Percentiles rank a stretch among this genome's conserved stretches.
These are phyloP conservation scores for Cyphomyrmex costatus DNA, from an alignment of 1,140 invertebrate genomes.

Conservation along the genomic window DNA sequence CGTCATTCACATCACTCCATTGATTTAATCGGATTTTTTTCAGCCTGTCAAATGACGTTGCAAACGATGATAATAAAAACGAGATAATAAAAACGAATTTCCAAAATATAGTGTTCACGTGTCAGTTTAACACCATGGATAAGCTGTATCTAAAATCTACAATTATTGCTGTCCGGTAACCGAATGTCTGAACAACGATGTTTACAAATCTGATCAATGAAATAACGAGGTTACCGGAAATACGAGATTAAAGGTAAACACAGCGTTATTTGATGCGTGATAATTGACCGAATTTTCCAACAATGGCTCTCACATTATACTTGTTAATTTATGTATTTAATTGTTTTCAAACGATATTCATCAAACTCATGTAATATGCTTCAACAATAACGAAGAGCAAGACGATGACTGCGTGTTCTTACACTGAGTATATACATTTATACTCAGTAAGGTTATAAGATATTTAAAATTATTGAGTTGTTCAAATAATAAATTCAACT, in stretches of 20 bases:
- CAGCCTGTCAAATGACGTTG: conserved; percentile 3
- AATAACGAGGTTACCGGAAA: conserved; percentile 1
- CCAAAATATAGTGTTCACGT: background rate
- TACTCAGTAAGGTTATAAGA: background rate
- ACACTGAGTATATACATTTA: background rate
- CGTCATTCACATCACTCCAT: background rate
- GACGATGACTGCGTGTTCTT: background rate
- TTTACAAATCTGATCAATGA: background rate
- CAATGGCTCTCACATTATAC: background rate
- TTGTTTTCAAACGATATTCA: background rate
- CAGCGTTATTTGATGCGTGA: background rate
- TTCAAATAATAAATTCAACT: background rate
- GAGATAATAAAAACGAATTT: background rate
- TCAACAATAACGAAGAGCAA: background rate
- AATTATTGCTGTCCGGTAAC: conserved; percentile 23
- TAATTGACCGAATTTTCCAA: conserved; percentile 30
- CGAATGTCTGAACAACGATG: conserved; percentile 26
- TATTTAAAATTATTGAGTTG: conserved; percentile 32
- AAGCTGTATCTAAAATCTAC: conserved; percentile 15
- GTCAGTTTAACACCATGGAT: background rate
- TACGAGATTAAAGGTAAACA: conserved; percentile 2
- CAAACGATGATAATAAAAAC: too few relatives aligned
- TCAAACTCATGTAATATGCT: background rate
- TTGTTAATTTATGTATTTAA: conserved; percentile 21
- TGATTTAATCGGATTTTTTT: conserved; percentile 5